Evolutionary conservation across 2,888 invertebrate species (phyloP).

Genomic region (Eurois occulta): DNA sequence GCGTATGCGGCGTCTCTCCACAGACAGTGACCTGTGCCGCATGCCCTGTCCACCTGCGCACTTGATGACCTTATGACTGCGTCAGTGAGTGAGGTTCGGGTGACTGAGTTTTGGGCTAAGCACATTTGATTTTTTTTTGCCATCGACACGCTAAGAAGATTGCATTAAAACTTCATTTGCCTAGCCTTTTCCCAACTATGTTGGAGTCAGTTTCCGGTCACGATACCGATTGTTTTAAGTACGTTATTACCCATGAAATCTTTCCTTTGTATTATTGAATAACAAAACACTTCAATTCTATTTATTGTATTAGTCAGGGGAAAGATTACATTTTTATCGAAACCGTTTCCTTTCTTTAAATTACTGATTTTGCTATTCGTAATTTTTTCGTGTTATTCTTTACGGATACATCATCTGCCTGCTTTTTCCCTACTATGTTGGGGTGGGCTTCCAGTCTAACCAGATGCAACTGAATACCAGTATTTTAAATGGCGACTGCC

Average conservation of each 20-base stretch:
- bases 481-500: too few species aligned
- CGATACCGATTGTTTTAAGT: background rate
- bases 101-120: background rate
- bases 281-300: conserved; percentile 33
- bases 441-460: too few species aligned
- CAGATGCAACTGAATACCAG: too few species aligned
- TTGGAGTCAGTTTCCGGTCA: background rate
- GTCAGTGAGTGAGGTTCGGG: background rate
- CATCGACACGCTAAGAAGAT: background rate
- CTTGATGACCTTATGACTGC: background rate
- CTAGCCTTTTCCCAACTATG: background rate
- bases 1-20: background rate
- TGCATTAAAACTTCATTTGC: background rate
- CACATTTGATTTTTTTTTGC: too few species aligned
- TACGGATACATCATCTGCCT: background rate
- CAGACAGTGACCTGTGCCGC: background rate
- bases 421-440: too few species aligned
- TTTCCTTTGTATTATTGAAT: background rate
- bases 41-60: background rate
- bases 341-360: background rate
- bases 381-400: background rate
- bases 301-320: conserved; percentile 9
- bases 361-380: background rate
- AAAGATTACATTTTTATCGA: conserved; percentile 15
- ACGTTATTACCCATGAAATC: background rate